phyloP scores from a whole-genome alignment of 2,888 invertebrate species.

The Thecocarcelia acutangulata region DNA sequence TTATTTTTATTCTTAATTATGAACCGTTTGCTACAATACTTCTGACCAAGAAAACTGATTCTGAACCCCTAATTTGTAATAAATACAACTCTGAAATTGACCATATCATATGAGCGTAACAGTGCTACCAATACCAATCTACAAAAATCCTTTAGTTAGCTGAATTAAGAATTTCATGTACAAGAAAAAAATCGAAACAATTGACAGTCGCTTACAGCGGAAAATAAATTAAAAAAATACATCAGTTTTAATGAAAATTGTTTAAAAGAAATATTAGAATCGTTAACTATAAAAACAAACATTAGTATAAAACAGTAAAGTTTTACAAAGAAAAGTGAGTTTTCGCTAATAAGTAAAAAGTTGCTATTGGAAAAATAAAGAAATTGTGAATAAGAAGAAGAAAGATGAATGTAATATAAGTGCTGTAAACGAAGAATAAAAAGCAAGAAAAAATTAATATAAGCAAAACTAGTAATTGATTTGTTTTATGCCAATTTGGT shows the following conservation, averaged over 20 bases:
- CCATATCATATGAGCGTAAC: slow-evolving; percentile 46
- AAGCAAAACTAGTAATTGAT: slow-evolving; percentile 61
- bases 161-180: slow-evolving; percentile 66
- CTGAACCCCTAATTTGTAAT: not conserved
- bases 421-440: slow-evolving; percentile 61
- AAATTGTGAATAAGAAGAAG: slow-evolving; percentile 69
- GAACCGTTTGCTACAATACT: no score
- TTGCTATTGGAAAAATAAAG: slow-evolving; percentile 70
- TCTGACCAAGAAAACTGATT: not conserved
- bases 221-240: slow-evolving; percentile 74
- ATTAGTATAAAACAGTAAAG: slow-evolving; percentile 51
- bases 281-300: slow-evolving; percentile 62
- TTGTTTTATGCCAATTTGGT: slow-evolving; percentile 40
- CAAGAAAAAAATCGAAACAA: slow-evolving; percentile 76
- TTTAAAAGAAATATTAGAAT: slow-evolving; percentile 67
- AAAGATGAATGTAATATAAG: slow-evolving; percentile 62
- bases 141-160: slow-evolving; percentile 48
- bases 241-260: slow-evolving; percentile 71
- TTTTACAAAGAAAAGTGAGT: slow-evolving; percentile 66
- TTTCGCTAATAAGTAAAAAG: slow-evolving; percentile 61
- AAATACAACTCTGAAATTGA: slow-evolving; percentile 29
- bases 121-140: slow-evolving; percentile 38
- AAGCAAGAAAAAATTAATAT: slow-evolving; percentile 34
- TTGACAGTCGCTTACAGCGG: slow-evolving; percentile 71
- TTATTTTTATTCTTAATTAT: no score